A percentile compares a stretch with the other conserved stretches of the same genome.
Conservation (phyloP, 92 coral and sea anemone genomes). For the Plumapathes pennacea region DNA sequence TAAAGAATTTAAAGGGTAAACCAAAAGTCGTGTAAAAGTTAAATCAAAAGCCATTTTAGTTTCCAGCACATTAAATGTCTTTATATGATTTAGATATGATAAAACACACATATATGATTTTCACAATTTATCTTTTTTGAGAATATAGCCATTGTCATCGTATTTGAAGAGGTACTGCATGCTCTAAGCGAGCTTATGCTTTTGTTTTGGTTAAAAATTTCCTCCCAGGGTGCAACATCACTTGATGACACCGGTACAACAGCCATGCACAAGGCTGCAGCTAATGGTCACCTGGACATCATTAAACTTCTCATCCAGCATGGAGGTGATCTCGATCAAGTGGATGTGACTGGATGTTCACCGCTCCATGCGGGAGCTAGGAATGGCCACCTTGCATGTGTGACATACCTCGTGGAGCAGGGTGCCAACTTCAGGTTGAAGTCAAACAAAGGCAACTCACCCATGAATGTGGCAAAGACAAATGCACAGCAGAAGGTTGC, state of each 20-base stretch:
- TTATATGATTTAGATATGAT: too few species aligned
- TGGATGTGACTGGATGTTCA: constrained; percentile 74
- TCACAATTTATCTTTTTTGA: too few species aligned
- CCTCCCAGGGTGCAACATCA: constrained; percentile 56
- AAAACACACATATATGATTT: too few species aligned
- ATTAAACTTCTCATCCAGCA: constrained; percentile 60
- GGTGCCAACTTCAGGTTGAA: constrained; percentile 76
- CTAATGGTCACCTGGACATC: constrained; percentile 81
- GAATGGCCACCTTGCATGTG: constrained; percentile 86
- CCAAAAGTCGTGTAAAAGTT: too few species aligned
- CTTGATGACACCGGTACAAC: constrained; percentile 80
- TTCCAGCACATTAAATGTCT: too few species aligned
- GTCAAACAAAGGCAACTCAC: constrained; percentile 84
- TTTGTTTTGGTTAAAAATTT: too few species aligned
- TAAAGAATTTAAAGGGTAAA: too few species aligned
- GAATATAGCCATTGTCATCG: too few species aligned
- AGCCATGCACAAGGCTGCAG: constrained; percentile 87
- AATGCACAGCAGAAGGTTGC: constrained; percentile 76
- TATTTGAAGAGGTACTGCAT: too few species aligned
- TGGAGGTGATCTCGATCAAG: constrained; percentile 74
- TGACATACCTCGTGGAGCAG: constrained; percentile 73
- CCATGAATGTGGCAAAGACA: constrained; percentile 75
- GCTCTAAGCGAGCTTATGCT: background rate
- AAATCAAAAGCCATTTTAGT: too few species aligned
- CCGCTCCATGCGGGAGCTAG: constrained; percentile 85